These are phyloP conservation scores for Oryzias celebensis DNA, from an alignment of 2,113 vertebrate species.

Conservation along the genomic window DNA sequence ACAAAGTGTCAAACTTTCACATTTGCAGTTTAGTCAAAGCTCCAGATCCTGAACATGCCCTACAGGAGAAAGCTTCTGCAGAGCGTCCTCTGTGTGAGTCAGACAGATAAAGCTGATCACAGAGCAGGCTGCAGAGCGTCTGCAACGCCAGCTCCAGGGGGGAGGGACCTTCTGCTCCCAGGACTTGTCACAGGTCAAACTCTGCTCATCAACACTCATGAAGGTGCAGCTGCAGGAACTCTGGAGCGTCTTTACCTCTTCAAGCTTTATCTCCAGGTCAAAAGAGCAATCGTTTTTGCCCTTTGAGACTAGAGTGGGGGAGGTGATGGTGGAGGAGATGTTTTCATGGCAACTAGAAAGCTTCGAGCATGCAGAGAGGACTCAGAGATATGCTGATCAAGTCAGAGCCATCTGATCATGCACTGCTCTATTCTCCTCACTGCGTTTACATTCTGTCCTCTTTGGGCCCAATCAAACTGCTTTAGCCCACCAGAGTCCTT, in stretches of 20 bases:
- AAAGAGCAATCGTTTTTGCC: conserved; percentile 14
- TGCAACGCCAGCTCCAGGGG: not conserved
- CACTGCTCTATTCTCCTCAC: too few relatives aligned
- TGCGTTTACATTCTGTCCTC: too few relatives aligned
- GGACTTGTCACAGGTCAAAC: not conserved
- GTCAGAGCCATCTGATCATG: too few relatives aligned
- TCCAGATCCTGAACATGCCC: too few relatives aligned
- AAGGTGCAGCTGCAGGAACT: conserved; percentile 1
- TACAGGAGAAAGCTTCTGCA: conserved; percentile 7
- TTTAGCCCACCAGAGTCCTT: too few relatives aligned
- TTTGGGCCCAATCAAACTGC: too few relatives aligned
- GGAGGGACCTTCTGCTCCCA: not conserved
- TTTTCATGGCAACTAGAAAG: conserved; percentile 34
- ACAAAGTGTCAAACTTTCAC: too few relatives aligned
- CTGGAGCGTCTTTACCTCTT: not conserved
- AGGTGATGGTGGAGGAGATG: conserved; percentile 7
- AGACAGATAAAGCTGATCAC: conserved; percentile 38
- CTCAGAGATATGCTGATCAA: not conserved
- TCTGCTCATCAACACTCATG: conserved; percentile 1
- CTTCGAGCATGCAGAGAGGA: conserved; percentile 19
- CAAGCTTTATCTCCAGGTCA: conserved; percentile 7
- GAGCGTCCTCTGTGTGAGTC: conserved; percentile 41
- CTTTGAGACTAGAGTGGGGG: conserved; percentile 30
- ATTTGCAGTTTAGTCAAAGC: too few relatives aligned
- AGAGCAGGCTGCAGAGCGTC: conserved; percentile 53